Percentiles rank a stretch among this genome's conserved stretches.
These are phyloP conservation scores for Calcarius lapponicus DNA, from an alignment of 2,797 vertebrate genomes.

Conservation along the genomic window DNA sequence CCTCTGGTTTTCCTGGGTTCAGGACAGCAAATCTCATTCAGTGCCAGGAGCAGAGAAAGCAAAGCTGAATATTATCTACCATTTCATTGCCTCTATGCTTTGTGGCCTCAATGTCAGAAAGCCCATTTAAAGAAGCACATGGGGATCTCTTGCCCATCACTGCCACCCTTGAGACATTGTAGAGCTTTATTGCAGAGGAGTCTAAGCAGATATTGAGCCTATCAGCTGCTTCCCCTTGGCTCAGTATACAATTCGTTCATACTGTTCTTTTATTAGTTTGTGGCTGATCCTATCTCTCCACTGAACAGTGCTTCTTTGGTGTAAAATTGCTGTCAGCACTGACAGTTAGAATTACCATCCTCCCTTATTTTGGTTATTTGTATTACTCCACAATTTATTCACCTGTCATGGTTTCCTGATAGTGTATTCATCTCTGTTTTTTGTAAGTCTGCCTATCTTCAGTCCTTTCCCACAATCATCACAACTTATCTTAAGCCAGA, in stretches of 20 bases:
- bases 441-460: background rate
- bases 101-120: background rate
- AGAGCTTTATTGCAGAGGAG: background rate
- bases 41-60: background rate
- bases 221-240: background rate
- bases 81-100: background rate
- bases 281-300: background rate
- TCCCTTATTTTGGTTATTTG: background rate
- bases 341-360: background rate
- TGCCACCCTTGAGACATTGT: background rate
- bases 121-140: background rate
- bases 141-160: background rate
- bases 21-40: background rate
- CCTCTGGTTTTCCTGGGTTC: background rate
- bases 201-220: background rate
- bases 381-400: slow-evolving; percentile 7
- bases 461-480: background rate
- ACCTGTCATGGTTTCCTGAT: background rate
- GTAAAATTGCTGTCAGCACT: background rate
- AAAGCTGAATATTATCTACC: background rate
- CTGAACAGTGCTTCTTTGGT: background rate
- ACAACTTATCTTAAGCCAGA: background rate
- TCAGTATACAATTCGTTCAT: background rate
- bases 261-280: slow-evolving; percentile 6
- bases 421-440: background rate